A percentile compares a stretch with the other conserved stretches of the same genome.
Conservation (phyloP, 1,140 invertebrate genomes). For the Wasmannia auropunctata region DNA sequence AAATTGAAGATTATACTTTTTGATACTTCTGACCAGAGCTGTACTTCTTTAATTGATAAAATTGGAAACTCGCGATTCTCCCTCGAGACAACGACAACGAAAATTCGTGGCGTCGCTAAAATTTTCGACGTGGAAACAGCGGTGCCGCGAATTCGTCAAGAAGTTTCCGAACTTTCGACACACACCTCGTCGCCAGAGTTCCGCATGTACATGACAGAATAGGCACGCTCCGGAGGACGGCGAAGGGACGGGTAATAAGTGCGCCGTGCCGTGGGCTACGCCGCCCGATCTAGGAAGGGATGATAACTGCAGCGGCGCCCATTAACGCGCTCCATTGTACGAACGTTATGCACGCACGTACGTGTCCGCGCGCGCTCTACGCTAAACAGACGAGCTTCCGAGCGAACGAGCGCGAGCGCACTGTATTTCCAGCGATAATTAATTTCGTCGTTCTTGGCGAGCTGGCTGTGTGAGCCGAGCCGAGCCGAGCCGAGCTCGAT, state of each 20-base stretch:
- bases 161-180: constrained; percentile 23
- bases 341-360: constrained; percentile 59
- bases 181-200: constrained; percentile 26
- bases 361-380: constrained; percentile 50
- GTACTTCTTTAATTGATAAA: neutral
- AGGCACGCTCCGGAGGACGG: constrained; percentile 14
- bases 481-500: neutral
- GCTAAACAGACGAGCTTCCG: constrained; percentile 41
- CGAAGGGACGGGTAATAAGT: constrained; percentile 49
- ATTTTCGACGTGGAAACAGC: neutral
- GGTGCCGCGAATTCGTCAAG: neutral
- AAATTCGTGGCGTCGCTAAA: neutral
- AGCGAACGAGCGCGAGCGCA: constrained; percentile 31
- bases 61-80: neutral
- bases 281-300: constrained; percentile 14
- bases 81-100: neutral
- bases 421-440: constrained; percentile 60
- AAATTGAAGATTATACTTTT: too few relatives aligned
- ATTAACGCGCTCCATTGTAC: constrained; percentile 58
- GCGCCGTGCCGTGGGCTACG: constrained; percentile 40
- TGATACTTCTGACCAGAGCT: too few relatives aligned
- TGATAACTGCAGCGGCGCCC: constrained; percentile 57
- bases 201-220: constrained; percentile 50
- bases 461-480: neutral
- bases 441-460: constrained; percentile 53